phyloP scores from a whole-genome alignment of 2,888 invertebrate genomes.

The Iphiclides podalirius region DNA sequence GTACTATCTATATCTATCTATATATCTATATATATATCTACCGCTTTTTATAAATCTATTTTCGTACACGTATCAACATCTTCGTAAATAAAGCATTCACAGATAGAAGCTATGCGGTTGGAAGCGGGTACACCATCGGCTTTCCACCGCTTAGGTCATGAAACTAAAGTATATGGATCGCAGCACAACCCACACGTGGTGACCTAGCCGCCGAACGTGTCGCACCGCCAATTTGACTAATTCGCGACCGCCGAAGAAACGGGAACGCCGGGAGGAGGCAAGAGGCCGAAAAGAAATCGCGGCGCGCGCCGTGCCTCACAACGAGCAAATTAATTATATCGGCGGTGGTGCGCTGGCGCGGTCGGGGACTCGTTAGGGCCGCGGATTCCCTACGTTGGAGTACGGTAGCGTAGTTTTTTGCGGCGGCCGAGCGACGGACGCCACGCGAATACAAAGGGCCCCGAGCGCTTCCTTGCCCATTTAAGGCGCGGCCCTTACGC shows the following conservation, averaged over 20 bases:
- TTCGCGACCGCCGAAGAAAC: slow-evolving; percentile 19
- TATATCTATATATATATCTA: no score
- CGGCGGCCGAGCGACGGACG: slow-evolving; percentile 40
- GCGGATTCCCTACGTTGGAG: slow-evolving; percentile 60
- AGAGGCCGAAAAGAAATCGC: slow-evolving; percentile 5
- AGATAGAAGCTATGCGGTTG: no score
- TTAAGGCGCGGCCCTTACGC: slow-evolving; percentile 64
- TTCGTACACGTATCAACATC: no score
- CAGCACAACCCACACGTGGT: not conserved
- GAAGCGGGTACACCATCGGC: no score
- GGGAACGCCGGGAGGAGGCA: slow-evolving; percentile 17
- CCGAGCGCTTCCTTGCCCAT: slow-evolving; percentile 65
- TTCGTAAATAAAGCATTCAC: no score
- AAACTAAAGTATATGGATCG: no score
- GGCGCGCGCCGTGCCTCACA: slow-evolving; percentile 25
- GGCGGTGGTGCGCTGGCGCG: slow-evolving; percentile 30
- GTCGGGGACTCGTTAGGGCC: slow-evolving; percentile 41
- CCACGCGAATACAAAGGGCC: slow-evolving; percentile 56
- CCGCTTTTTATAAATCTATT: no score
- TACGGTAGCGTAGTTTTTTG: slow-evolving; percentile 75
- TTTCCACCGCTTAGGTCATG: no score
- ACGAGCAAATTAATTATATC: slow-evolving; percentile 27
- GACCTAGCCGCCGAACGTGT: slow-evolving; percentile 15
- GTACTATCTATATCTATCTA: no score
- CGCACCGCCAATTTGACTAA: slow-evolving; percentile 17